A percentile compares a stretch with the other conserved stretches of the same genome.
These are phyloP conservation scores for Neotoma lepida DNA, from an alignment of 2,113 vertebrate species.

Conservation along the genomic window DNA sequence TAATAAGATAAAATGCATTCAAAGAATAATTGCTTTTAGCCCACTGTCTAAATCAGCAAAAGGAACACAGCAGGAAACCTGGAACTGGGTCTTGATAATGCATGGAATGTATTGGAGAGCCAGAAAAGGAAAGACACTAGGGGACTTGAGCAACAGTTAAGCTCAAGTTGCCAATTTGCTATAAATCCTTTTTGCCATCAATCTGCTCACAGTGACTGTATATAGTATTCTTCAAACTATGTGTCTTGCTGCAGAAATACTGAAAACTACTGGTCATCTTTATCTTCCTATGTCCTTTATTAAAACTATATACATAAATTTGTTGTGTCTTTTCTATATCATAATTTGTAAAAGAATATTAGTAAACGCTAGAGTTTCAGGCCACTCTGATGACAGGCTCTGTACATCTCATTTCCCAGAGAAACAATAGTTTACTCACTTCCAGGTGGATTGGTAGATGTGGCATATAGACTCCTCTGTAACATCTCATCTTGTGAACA, in stretches of 20 bases:
- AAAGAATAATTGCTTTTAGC: constrained; percentile 39
- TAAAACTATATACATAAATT: constrained; percentile 65
- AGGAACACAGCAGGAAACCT: constrained; percentile 8
- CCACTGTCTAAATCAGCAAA: not conserved
- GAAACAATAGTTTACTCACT: constrained; percentile 17
- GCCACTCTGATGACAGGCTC: constrained; percentile 28
- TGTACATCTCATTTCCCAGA: constrained; percentile 25
- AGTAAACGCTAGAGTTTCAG: constrained; percentile 42
- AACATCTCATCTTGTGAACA: constrained; percentile 41
- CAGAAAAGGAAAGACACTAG: constrained; percentile 61
- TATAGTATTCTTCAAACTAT: constrained; percentile 67
- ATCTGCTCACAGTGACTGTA: constrained; percentile 63
- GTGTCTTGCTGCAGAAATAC: constrained; percentile 61
- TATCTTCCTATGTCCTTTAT: constrained; percentile 67
- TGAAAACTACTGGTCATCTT: constrained; percentile 59
- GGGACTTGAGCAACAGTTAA: constrained; percentile 62
- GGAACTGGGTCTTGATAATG: not conserved
- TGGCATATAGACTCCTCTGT: not conserved
- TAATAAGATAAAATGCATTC: not conserved
- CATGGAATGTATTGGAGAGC: constrained; percentile 29
- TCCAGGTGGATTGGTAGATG: not conserved
- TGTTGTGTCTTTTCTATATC: constrained; percentile 52
- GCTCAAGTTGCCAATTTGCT: constrained; percentile 72
- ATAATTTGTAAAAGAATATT: constrained; percentile 49
- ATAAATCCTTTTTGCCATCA: constrained; percentile 9